Evolutionary conservation across 2,797 vertebrate species (phyloP), one percentile per base, ranked within the genome.

Genomic region (Catharus ustulatus): DNA sequence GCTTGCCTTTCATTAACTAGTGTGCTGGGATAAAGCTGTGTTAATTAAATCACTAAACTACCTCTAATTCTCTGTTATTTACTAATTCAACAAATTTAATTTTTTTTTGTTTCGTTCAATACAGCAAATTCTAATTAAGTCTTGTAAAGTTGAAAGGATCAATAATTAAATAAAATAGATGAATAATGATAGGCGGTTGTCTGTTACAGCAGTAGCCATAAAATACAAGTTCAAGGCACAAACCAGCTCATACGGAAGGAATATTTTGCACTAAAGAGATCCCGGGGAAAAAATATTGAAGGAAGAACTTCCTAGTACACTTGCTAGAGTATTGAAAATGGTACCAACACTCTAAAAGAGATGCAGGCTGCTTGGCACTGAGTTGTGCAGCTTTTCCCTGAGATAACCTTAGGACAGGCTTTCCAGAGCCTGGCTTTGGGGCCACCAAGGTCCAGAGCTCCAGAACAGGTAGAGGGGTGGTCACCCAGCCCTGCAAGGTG

Each of bases 31-130:
- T 95, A 96, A 96, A 96, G 88, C 95, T 88, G 92, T 88, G 94
- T 96, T 96, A 97, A 97, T 97, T 97, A 97, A 96, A 97, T 96
- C 94, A 91, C 94, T 95, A 94, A 96, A 96, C 94, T 94, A 96
- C 87, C 82, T 91, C 90, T 96, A 96, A 97, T 97, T 97, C 89
- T 93, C 78, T 71, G 59, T 93, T 96, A 97, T 96, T 97, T 94
- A 87, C 94, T 96, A 97, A 97, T 94, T 88, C 88, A 85, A 90
- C 83, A 89, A 96, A 93, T 93, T 75, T 68, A 89, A 66, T 91
- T 92, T 93, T 93, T 92, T 90, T 69, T 95, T 81, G 71, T 95
- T 95, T 87, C 2, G 11, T 89, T 96, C 95, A 95, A 93, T 96
- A 93, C 68, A 89, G 85, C 69, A 94, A 95, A 94, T 92, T 95